Evolutionary conservation across 2,888 invertebrate genomes (phyloP).

Genomic region (Dynastes tityus): DNA sequence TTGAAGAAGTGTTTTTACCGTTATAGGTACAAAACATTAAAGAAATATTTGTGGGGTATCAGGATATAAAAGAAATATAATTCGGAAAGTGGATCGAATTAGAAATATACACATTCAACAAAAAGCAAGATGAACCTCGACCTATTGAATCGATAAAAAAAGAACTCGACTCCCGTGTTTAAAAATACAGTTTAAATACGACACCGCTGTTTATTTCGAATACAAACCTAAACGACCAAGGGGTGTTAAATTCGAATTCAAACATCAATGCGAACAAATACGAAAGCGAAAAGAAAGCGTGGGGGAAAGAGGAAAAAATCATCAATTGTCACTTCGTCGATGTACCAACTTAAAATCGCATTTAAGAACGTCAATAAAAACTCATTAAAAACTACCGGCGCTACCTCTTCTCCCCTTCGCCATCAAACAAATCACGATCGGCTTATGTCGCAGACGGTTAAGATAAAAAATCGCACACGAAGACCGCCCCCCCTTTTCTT

Average conservation of each 20-base stretch:
- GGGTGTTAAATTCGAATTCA: conserved; percentile 38
- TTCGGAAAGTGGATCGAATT: neutral
- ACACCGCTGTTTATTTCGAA: conserved; percentile 50
- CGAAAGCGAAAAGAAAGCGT: conserved; percentile 13
- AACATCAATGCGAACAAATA: conserved; percentile 8
- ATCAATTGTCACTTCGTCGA: conserved; percentile 55
- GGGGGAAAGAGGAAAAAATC: conserved; percentile 54
- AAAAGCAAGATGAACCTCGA: conserved; percentile 5
- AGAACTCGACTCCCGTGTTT: conserved; percentile 27
- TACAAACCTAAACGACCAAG: conserved; percentile 46
- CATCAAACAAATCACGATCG: conserved; percentile 17
- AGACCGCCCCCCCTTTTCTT: neutral
- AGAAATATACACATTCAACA: conserved; percentile 11
- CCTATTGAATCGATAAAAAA: conserved; percentile 38
- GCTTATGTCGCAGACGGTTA: conserved; percentile 25
- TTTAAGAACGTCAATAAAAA: conserved; percentile 54
- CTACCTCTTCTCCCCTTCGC: neutral
- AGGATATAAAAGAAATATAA: neutral
- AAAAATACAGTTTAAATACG: conserved; percentile 41
- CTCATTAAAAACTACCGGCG: conserved; percentile 48
- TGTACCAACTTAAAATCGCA: conserved; percentile 52
- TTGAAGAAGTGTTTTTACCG: no score
- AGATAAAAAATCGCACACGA: conserved; percentile 43
- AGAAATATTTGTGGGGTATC: neutral
- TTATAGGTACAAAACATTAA: no score